Percentiles rank a stretch among this genome's conserved stretches.
These are phyloP conservation scores for Saguinus midas DNA, from an alignment of 2,113 vertebrate genomes.

Conservation along the genomic window DNA sequence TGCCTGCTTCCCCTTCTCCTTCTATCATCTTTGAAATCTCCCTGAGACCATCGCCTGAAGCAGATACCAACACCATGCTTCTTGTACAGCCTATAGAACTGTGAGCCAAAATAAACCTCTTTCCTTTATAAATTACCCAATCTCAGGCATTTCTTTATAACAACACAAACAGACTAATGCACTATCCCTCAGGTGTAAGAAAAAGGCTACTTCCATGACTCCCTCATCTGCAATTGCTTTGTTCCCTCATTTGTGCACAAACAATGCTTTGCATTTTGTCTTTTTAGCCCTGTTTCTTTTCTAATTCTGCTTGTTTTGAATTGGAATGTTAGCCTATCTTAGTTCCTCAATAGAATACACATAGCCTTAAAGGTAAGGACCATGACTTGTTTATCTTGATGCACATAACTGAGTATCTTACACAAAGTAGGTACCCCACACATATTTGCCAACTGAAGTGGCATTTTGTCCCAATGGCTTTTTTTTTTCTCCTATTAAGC, in stretches of 20 bases:
- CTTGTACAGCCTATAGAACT: too few species aligned
- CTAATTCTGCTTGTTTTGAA: background rate
- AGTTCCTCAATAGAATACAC: background rate
- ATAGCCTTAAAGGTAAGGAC: background rate
- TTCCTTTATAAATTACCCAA: too few species aligned
- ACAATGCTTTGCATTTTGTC: background rate
- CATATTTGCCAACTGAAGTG: background rate
- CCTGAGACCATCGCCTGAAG: too few species aligned
- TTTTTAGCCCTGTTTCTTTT: background rate
- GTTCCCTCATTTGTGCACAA: background rate
- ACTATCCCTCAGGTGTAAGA: background rate
- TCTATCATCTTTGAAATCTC: too few species aligned
- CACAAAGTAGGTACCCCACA: background rate
- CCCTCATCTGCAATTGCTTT: background rate
- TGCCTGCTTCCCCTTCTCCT: too few species aligned
- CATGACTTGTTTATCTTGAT: background rate
- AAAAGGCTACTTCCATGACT: background rate
- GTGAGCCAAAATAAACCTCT: too few species aligned
- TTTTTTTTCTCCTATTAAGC: background rate
- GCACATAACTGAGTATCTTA: background rate
- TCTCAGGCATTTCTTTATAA: too few species aligned
- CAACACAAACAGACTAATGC: too few species aligned
- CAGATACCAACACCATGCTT: too few species aligned
- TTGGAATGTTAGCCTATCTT: background rate
- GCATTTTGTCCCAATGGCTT: background rate